These are phyloP conservation scores for Dasypus novemcinctus DNA, from an alignment of 2,113 vertebrate genomes.

Conservation along the genomic window DNA sequence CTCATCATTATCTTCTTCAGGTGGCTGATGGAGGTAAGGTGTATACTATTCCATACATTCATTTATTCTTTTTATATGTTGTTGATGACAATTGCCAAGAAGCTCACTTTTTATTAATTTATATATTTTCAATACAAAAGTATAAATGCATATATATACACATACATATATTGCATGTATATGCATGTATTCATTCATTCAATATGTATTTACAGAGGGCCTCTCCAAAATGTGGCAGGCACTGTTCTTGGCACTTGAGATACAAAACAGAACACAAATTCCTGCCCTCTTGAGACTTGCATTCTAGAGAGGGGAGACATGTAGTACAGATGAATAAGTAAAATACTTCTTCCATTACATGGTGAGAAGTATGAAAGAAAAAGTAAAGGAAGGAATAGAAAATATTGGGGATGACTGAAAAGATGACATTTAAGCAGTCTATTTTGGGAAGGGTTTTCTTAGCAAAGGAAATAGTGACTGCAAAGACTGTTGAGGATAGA, in stretches of 20 bases:
- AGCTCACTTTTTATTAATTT: not conserved
- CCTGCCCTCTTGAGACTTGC: not conserved
- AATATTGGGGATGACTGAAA: not conserved
- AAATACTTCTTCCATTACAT: not conserved
- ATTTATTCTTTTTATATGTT: not conserved
- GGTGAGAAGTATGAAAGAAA: not conserved
- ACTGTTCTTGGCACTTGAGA: not conserved
- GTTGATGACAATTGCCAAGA: not conserved
- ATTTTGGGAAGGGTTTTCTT: not conserved
- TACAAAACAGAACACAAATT: conserved; percentile 18
- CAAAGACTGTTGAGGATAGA: not conserved
- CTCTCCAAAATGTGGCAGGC: not conserved
- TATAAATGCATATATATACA: not conserved
- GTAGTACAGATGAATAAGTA: not conserved
- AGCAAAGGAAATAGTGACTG: not conserved
- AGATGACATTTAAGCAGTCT: not conserved
- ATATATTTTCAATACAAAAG: not conserved
- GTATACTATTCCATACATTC: not conserved
- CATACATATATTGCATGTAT: not conserved
- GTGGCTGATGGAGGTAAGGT: not conserved
- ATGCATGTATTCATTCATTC: not conserved
- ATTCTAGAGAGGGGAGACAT: not conserved
- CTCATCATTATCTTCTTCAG: not conserved
- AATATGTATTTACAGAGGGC: not conserved
- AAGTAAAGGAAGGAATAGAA: not conserved